These are phyloP conservation scores for Pitangus sulphuratus DNA, from an alignment of 2,797 vertebrate species.

Conservation along the genomic window DNA sequence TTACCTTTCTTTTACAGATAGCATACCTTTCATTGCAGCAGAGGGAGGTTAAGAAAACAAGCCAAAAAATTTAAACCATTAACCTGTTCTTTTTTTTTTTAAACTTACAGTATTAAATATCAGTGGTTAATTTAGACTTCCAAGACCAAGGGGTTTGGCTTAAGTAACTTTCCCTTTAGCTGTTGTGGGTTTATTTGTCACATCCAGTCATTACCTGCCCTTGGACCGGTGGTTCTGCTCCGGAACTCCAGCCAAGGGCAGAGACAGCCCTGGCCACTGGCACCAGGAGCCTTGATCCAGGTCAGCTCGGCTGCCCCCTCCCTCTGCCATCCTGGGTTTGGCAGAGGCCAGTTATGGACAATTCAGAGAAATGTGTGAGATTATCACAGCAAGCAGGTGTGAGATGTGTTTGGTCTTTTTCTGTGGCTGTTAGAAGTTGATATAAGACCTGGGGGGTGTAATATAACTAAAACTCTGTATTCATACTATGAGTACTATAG, in stretches of 20 bases:
- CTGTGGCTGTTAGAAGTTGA: neutral
- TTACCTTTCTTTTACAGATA: neutral
- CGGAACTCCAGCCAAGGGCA: neutral
- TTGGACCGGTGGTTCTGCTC: neutral
- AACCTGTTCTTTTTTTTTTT: neutral
- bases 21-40: neutral
- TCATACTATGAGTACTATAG: neutral
- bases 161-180: neutral
- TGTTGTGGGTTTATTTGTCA: neutral
- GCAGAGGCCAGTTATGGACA: neutral
- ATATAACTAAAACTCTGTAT: neutral
- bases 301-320: rapidly evolving
- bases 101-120: neutral
- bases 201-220: neutral
- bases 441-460: neutral
- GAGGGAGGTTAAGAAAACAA: neutral
- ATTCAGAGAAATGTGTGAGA: neutral
- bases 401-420: neutral
- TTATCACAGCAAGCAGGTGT: neutral
- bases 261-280: rapidly evolving
- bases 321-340: neutral
- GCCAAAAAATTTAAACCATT: neutral
- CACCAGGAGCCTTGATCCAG: neutral
- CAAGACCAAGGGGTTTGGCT: neutral
- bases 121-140: neutral